Base-by-base conservation (phyloP, 2,797 vertebrate genomes). In the Amblyraja radiata region DNA sequence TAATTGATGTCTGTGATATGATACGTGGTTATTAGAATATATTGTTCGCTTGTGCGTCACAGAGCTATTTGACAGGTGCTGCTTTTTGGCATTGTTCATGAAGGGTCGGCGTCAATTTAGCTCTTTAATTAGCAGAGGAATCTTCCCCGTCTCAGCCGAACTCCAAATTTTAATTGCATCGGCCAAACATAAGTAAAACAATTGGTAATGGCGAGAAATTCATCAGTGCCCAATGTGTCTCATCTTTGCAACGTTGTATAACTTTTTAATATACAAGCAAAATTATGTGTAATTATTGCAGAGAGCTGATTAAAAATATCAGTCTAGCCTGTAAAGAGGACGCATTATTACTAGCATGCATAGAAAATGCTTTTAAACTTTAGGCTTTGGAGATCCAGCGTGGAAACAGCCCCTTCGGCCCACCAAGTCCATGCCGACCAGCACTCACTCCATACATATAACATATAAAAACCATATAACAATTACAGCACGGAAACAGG, bases 101-200 rank as follows among this genome's bases (percentile, higher is more conserved):
- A 13, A 86, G 25, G 58, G 6, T 16, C 28, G 58, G 58, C 83
- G 39, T 90, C 36, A 68, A 23, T 90, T 90, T 90, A 71, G 71
- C 18, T 46, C 65, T 91, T 74, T 73, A 32, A 91, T 73, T 73
- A 73, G 68, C 36, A 36, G 65, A 28, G 14, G 71, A 73, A 76
- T 76, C 39, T 74, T 63, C 46, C 25, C 39, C 25, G 68, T 76
- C 25, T 92, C 10, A 46, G 39, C 23, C 76, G 21, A 92, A 54
- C 90, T 76, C 25, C 14, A 73, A 68, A 92, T 92, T 92, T 91
- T 76, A 92, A 92, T 76, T 74, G 11, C 71, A 74, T 74, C 39
- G 25, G 39, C 39, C 90, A 92, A 76, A 92, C 76, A 13, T 25
- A 74, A 92, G 39, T 74, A 39, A 39, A 58, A 54, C 90, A n/a